phyloP scores from a whole-genome alignment of 2,113 vertebrate species.

The Stomatorhinus ivindoensis region DNA sequence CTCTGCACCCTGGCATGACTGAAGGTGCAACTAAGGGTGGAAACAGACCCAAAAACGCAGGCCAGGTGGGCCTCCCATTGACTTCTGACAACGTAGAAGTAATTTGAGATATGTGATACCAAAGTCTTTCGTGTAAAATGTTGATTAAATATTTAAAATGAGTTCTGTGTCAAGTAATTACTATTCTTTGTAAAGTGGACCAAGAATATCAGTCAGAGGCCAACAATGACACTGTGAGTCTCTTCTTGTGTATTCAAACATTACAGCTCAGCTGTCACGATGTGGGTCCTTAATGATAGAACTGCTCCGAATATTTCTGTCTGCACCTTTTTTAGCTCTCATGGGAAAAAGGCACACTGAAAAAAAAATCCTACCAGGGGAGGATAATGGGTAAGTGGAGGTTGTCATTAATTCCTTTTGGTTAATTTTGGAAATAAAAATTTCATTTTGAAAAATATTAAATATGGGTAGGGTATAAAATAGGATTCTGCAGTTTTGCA shows the following conservation, averaged over 20 bases:
- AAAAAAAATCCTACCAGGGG: neutral
- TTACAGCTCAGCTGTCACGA: neutral
- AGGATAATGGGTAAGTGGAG: neutral
- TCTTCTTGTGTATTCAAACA: neutral
- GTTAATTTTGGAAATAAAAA: neutral
- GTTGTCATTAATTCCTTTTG: neutral
- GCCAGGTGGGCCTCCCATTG: neutral
- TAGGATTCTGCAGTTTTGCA: neutral
- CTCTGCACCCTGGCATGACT: neutral
- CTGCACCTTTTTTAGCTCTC: neutral
- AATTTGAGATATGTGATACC: conserved; percentile 54
- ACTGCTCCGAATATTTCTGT: neutral
- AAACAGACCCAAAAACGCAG: neutral
- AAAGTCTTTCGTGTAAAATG: conserved; percentile 43
- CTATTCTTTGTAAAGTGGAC: conserved; percentile 52
- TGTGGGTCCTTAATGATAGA: too few species aligned
- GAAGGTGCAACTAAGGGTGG: neutral
- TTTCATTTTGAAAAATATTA: neutral
- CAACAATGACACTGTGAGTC: conserved; percentile 9
- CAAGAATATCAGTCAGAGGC: conserved; percentile 44
- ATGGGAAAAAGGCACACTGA: neutral
- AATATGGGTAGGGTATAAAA: neutral
- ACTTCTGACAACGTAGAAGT: conserved; percentile 23
- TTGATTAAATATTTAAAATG: conserved; percentile 65
- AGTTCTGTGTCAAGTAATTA: conserved; percentile 53